Evolutionary conservation across 2,113 vertebrate species (phyloP), one percentile per base, ranked within the genome.

Genomic region (Pelecanus crispus): DNA sequence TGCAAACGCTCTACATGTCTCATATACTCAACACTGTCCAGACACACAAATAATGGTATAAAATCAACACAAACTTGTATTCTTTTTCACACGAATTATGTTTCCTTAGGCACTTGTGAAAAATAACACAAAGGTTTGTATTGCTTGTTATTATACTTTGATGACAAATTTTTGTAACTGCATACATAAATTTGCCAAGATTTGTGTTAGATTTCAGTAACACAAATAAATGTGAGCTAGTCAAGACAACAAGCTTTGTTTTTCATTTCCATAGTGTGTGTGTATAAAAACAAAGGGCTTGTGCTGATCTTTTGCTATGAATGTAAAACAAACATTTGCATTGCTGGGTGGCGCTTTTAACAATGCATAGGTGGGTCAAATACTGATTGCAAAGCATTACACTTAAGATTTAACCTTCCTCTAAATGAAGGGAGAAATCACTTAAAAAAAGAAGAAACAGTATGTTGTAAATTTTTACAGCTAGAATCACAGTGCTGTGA

Each of bases 61-160:
- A 91, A 90, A 92, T 90, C 97, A 98, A 98, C 97, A 98, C 98
- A 98, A 97, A 98, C 96, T 40, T 98, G 96, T 97, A 92, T 97
- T 97, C 81, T 97, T 98, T 98, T 98, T 97, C 98, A 97, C 97
- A 96, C 52, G 81, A 98, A 98, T 97, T 78, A 52, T 94, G 42
- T 74, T 86, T 95, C 97, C 28, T 40, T 96, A 97, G 94, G 92
- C 87, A 94, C 97, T 98, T 98, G 98, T 98, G 97, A 98, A 98
- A 98, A 97, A 96, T 74, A 94, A 97, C 96, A 94, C 62, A 90
- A 95, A 88, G 70, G 90, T 98, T 97, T 98, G 98, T 73, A 97
- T 98, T 97, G 95, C 66, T 92, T 32, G 59, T 12, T n/a, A 52
- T 92, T 91, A 81, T 79, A 95, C 72, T 92, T 89, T 45, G 86